These are phyloP conservation scores for Bombyx huttoni DNA, from an alignment of 2,888 invertebrate genomes.

Conservation along the genomic window DNA sequence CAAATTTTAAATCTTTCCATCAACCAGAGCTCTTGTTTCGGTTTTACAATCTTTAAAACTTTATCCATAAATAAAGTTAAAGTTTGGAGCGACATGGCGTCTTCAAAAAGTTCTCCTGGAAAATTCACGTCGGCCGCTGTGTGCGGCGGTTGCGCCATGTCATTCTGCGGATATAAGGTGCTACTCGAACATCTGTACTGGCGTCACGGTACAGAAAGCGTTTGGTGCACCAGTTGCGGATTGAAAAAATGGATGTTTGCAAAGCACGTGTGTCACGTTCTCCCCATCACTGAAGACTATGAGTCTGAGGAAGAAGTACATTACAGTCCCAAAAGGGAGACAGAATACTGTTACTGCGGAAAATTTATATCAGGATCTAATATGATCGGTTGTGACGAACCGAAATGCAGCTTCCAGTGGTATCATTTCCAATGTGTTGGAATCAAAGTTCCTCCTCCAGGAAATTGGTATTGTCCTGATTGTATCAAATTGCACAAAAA, in stretches of 20 bases:
- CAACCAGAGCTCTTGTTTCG: constrained; percentile 6
- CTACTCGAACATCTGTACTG: constrained; percentile 48
- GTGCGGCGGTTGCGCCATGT: constrained; percentile 35
- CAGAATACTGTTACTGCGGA: constrained; percentile 37
- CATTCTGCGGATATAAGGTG: constrained; percentile 33
- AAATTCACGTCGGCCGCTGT: constrained; percentile 14
- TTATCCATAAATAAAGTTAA: constrained; percentile 13
- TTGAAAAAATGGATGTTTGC: constrained; percentile 40
- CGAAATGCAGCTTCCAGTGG: constrained; percentile 34
- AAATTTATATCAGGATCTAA: constrained; percentile 23
- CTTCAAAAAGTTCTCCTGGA: constrained; percentile 16
- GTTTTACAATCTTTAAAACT: constrained; percentile 16
- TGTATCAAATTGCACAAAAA: constrained; percentile 17
- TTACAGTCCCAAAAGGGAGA: constrained; percentile 15
- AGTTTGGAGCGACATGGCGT: constrained; percentile 18
- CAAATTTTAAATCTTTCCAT: neutral
- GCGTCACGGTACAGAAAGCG: constrained; percentile 48
- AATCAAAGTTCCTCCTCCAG: constrained; percentile 30
- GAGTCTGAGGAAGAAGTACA: constrained; percentile 8
- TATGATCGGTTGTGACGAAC: constrained; percentile 50
- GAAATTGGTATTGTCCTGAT: constrained; percentile 42
- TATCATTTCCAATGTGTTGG: constrained; percentile 47
- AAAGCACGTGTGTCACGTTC: constrained; percentile 34
- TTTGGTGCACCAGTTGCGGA: constrained; percentile 28
- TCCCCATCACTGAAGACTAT: constrained; percentile 22